phyloP scores from a whole-genome alignment of 2,888 invertebrate genomes.

The Nomada fucata region DNA sequence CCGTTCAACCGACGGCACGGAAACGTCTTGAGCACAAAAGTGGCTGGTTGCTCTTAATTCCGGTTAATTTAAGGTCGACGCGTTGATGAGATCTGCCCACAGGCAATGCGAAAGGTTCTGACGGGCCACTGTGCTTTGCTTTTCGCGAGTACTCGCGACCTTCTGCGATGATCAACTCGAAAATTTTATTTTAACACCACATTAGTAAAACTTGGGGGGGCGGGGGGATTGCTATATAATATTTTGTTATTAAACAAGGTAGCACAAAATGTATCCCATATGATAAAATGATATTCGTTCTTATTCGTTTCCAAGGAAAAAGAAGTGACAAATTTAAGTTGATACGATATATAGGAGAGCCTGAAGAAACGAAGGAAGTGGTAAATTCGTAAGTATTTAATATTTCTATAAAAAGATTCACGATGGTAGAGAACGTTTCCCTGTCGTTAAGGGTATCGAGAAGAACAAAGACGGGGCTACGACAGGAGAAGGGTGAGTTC shows the following conservation, averaged over 20 bases:
- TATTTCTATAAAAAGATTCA: conserved; percentile 30
- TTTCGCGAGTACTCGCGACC: not conserved
- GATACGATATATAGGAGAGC: not conserved
- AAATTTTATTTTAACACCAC: conserved; percentile 7
- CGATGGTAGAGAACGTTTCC: conserved; percentile 58
- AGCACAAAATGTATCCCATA: too few species aligned
- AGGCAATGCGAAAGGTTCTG: conserved; percentile 62
- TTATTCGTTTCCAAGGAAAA: too few species aligned
- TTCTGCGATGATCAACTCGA: not conserved
- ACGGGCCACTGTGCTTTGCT: conserved; percentile 33
- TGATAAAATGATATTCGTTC: too few species aligned
- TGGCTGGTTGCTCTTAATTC: conserved; percentile 69
- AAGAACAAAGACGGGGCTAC: conserved; percentile 59
- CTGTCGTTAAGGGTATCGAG: conserved; percentile 61
- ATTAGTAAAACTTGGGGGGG: too few species aligned
- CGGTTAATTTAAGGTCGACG: conserved; percentile 72
- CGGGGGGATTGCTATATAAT: not conserved
- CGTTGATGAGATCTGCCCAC: conserved; percentile 69
- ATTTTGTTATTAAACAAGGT: conserved; percentile 17
- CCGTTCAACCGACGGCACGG: conserved; percentile 55
- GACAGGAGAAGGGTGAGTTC: conserved; percentile 63
- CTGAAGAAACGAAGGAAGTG: not conserved
- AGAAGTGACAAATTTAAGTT: too few species aligned
- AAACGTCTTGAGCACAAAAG: conserved; percentile 66
- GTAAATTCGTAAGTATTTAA: conserved; percentile 13